These are phyloP conservation scores for Calyptommatus sinebrachiatus DNA, from an alignment of 2,113 vertebrate genomes.

Conservation along the genomic window DNA sequence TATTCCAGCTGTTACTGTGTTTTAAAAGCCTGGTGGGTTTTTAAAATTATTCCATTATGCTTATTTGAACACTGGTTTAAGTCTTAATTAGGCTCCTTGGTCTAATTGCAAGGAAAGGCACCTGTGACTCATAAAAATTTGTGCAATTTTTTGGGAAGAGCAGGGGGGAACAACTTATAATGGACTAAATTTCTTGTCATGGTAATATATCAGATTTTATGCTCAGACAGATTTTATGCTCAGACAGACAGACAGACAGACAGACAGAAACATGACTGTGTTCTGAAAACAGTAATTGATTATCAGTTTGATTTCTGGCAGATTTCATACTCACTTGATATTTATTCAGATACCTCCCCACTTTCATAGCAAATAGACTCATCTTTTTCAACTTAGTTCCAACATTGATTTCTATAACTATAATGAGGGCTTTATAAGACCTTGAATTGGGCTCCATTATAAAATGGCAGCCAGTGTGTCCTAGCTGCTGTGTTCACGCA, in stretches of 20 bases:
- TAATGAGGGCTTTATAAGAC: no score
- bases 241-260: slow-evolving; percentile 51
- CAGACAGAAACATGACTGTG: slow-evolving; percentile 40
- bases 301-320: slow-evolving; percentile 32
- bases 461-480: no score
- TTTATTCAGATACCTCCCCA: slow-evolving; percentile 28
- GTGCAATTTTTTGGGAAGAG: slow-evolving; percentile 38
- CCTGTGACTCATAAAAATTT: slow-evolving; percentile 51
- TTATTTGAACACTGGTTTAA: slow-evolving; percentile 64
- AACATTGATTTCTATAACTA: slow-evolving; percentile 53
- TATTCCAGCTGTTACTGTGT: slow-evolving; percentile 29
- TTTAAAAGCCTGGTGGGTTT: slow-evolving; percentile 35
- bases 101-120: slow-evolving; percentile 63
- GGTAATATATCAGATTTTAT: slow-evolving; percentile 24
- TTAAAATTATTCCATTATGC: slow-evolving; percentile 39
- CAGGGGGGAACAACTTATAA: slow-evolving; percentile 46
- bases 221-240: no score
- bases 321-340: slow-evolving; percentile 36
- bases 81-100: slow-evolving; percentile 67
- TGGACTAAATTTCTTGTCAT: slow-evolving; percentile 52
- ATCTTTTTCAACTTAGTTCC: slow-evolving; percentile 49
- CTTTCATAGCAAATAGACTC: slow-evolving; percentile 45
- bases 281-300: slow-evolving; percentile 41
- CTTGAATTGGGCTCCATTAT: no score
- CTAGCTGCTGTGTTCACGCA: no score